Evolutionary conservation across 2,888 invertebrate genomes (phyloP).

Genomic region (Mesochorus sp.): DNA sequence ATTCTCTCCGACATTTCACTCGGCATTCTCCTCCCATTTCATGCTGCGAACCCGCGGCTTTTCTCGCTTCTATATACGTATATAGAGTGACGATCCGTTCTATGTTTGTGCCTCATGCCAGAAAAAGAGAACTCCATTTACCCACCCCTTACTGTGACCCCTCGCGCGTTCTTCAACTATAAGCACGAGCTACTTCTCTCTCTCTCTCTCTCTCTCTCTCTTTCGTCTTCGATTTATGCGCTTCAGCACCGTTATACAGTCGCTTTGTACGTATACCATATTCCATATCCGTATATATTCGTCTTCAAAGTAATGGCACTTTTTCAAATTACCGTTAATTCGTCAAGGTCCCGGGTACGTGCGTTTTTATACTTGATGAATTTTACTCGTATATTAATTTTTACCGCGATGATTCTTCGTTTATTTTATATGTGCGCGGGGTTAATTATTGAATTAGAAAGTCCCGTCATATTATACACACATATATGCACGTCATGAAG

Average conservation of each 20-base stretch:
- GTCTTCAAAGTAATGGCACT: slow-evolving; percentile 39
- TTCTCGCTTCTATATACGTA: slow-evolving; percentile 54
- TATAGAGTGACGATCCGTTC: slow-evolving; percentile 20
- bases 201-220: background rate
- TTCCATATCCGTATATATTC: slow-evolving; percentile 42
- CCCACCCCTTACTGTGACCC: slow-evolving; percentile 32
- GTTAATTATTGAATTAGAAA: too few species aligned
- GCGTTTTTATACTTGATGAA: background rate
- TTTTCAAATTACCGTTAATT: slow-evolving; percentile 21
- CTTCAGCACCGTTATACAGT: slow-evolving; percentile 6
- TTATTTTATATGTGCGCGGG: too few species aligned
- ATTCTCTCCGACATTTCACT: slow-evolving; percentile 44
- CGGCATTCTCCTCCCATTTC: background rate
- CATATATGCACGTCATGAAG: slow-evolving; percentile 9
- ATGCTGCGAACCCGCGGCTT: slow-evolving; percentile 30
- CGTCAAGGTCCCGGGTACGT: background rate
- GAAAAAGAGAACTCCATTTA: slow-evolving; percentile 47
- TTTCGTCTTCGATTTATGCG: background rate
- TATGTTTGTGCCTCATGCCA: slow-evolving; percentile 38
- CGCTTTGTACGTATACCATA: slow-evolving; percentile 3
- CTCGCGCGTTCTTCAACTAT: background rate
- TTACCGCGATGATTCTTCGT: too few species aligned
- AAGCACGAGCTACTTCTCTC: slow-evolving; percentile 13
- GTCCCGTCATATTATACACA: too few species aligned
- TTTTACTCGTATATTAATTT: too few species aligned